Percentiles rank a stretch among this genome's conserved stretches.
Evolutionary conservation across 2,113 vertebrate genomes (phyloP).

Genomic region (Smithornis capensis): DNA sequence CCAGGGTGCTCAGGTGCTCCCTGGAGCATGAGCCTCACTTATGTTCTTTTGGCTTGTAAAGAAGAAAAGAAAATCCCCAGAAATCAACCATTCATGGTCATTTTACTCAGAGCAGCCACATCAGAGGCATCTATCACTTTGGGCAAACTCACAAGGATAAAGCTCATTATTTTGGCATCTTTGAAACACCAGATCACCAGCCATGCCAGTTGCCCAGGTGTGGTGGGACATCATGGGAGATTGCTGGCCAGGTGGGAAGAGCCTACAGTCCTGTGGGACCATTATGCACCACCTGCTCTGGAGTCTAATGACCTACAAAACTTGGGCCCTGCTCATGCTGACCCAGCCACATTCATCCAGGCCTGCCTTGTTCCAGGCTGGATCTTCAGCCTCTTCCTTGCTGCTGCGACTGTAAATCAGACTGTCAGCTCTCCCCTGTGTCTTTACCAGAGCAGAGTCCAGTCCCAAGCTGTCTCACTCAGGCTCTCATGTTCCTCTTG

Average conservation of each 20-base stretch:
- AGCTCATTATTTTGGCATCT: neutral
- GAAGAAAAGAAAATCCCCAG: neutral
- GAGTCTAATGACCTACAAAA: neutral
- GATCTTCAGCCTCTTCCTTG: neutral
- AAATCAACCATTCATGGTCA: neutral
- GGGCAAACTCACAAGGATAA: neutral
- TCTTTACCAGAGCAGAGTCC: neutral
- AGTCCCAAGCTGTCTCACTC: neutral
- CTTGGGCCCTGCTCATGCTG: neutral
- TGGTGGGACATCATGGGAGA: neutral
- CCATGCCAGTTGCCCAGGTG: neutral
- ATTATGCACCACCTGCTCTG: neutral
- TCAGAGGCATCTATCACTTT: neutral
- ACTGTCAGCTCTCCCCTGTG: neutral
- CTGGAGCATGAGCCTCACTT: neutral
- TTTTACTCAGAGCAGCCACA: neutral
- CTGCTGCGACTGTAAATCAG: neutral
- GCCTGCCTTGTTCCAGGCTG: neutral
- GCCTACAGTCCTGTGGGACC: rapidly evolving
- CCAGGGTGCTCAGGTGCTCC: rapidly evolving
- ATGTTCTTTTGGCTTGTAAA: neutral
- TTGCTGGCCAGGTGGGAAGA: neutral
- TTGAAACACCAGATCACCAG: neutral
- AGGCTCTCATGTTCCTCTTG: rapidly evolving
- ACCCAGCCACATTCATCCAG: neutral